Percentiles rank a stretch among this genome's conserved stretches.
phyloP scores from a whole-genome alignment of 2,888 invertebrate species.

The Phengaris arion region DNA sequence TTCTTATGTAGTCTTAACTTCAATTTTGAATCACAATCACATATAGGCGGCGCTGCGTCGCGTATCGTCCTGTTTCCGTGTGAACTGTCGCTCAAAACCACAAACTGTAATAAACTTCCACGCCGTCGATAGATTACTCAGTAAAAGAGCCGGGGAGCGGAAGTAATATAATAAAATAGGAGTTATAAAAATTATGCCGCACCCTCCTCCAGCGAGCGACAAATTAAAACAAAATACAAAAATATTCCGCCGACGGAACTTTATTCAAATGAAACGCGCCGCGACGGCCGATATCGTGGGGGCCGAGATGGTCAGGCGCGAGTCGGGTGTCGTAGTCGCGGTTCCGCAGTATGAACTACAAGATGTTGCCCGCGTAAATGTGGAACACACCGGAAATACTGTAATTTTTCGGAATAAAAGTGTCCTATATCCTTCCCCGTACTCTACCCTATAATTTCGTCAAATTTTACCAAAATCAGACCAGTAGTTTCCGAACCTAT shows the following conservation, averaged over 20 bases:
- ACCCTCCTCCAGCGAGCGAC: neutral
- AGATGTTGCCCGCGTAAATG: neutral
- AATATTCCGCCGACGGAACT: constrained; percentile 11
- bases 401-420: no score
- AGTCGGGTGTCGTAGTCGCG: neutral
- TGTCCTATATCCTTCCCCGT: no score
- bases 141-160: neutral
- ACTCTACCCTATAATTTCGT: no score
- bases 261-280: constrained; percentile 24
- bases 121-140: neutral
- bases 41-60: no score
- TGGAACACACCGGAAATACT: no score
- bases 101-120: neutral
- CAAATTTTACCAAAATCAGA: no score
- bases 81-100: no score
- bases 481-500: no score
- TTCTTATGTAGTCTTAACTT: no score
- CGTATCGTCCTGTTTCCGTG: no score
- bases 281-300: constrained; percentile 1
- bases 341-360: neutral
- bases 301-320: neutral
- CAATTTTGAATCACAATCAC: no score
- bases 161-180: neutral
- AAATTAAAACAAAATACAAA: constrained; percentile 24
- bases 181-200: constrained; percentile 9